Percentiles rank a stretch among this genome's conserved stretches.
phyloP scores from a whole-genome alignment of 2,888 invertebrate genomes.

The Pseudococcus longispinus region DNA sequence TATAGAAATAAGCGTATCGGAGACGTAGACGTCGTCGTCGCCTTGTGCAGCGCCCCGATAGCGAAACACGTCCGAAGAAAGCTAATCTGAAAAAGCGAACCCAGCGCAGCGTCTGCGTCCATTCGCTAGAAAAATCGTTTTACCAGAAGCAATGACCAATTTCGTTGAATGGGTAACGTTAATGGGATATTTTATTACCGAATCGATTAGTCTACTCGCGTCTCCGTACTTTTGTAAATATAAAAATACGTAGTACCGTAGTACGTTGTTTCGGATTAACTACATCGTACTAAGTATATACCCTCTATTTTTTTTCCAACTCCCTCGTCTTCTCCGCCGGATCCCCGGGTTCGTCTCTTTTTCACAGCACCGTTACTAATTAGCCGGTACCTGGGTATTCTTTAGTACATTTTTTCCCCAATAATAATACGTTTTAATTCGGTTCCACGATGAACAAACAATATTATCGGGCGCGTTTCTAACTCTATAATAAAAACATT shows the following conservation, averaged over 20 bases:
- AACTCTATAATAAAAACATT: neutral
- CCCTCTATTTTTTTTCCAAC: neutral
- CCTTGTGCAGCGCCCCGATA: neutral
- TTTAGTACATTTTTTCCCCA: neutral
- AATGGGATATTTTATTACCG: constrained; percentile 43
- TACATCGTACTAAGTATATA: no score
- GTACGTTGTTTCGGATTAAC: neutral
- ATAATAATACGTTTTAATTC: constrained; percentile 1
- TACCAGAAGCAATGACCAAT: constrained; percentile 37
- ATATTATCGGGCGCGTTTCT: neutral
- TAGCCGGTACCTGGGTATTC: neutral
- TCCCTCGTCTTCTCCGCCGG: neutral
- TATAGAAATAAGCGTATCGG: neutral
- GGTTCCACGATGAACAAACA: neutral
- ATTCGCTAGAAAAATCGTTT: constrained; percentile 21
- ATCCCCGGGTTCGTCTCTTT: neutral
- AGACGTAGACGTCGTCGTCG: neutral
- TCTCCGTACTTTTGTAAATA: neutral
- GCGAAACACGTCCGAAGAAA: constrained; percentile 27
- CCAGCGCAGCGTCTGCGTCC: neutral
- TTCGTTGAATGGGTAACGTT: constrained; percentile 32
- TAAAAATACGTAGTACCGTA: constrained; percentile 9
- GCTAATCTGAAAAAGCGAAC: constrained; percentile 2
- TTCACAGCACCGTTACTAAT: neutral
- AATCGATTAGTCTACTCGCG: constrained; percentile 41